Evolutionary conservation across 1,140 invertebrate species (phyloP), one percentile per base, ranked within the genome.

Genomic region (Lordiphosa mommai): DNA sequence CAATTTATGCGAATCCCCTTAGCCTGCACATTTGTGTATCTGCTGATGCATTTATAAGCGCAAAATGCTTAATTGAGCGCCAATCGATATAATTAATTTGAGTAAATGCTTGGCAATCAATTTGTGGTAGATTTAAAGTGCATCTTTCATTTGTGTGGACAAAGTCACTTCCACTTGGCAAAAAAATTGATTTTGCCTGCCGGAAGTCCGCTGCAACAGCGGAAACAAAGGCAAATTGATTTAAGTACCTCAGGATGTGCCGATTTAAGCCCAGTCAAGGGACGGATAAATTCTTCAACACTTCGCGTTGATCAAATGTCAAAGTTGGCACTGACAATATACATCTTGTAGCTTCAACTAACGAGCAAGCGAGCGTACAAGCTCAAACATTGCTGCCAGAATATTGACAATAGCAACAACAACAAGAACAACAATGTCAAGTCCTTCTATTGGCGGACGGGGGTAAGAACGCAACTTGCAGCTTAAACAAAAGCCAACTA

Each of bases 401-500:
- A 76, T 74, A 61, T 79, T 74, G 60, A 37, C 52, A 27, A 27
- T 27, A 72, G 14, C 10, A 38, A 37, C 52, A 27, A 27, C 32
- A 72, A 17, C 10, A 38, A 36, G 27, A 38, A 44, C 27, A 47
- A 40, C 29, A 53, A 52, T 29, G 17, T 13, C 9, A 12, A 41
- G 40, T 38, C 63, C 47, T 59, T 53, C 17, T 57, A 55, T 61
- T 57, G 2, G 44, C 41, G 41, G 64, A 40, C 20, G 55, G 34
- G 32, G 55, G 63, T 32, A 74, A 70, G 59, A 82, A 67, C 71
- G 49, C 67, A 71, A 63, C 65, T 67, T 71, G 61, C 71, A 71
- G 71, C 48, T 65, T 48, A 50, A 61, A 82, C 70, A 74, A 74
- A 70, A 66, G 58, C 44, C 59, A 73, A 73, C 51, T 65, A 61